Percentiles rank a stretch among this genome's conserved stretches.
Conservation (phyloP, 2,888 invertebrate genomes). For the Slavum lentiscoides region DNA sequence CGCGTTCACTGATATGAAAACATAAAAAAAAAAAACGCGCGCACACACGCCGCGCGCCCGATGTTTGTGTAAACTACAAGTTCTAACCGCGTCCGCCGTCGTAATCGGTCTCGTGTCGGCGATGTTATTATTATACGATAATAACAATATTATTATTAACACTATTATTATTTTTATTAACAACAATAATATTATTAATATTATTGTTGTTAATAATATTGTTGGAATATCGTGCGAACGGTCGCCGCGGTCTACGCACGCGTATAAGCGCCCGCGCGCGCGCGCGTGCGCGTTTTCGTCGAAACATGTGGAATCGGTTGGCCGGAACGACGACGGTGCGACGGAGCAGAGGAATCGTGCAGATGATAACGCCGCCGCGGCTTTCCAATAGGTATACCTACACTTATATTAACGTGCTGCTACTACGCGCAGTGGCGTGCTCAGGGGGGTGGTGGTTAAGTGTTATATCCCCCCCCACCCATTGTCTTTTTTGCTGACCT, state of each 20-base stretch:
- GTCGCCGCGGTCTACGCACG: not conserved
- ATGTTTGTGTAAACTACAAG: constrained; percentile 2
- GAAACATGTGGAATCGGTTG: constrained; percentile 19
- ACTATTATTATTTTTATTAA: too few relatives aligned
- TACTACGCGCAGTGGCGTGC: too few relatives aligned
- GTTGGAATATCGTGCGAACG: too few relatives aligned
- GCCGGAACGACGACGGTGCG: constrained; percentile 1
- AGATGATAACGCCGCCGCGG: constrained; percentile 23
- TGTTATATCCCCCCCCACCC: too few relatives aligned
- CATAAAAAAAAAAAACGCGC: not conserved
- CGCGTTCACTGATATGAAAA: too few relatives aligned
- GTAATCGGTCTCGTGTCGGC: not conserved
- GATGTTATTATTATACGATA: too few relatives aligned
- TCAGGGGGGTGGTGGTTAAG: too few relatives aligned
- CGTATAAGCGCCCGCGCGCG: not conserved
- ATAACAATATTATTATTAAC: too few relatives aligned
- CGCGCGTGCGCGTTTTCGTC: not conserved
- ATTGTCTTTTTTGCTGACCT: too few relatives aligned
- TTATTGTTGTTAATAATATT: too few relatives aligned
- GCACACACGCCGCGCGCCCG: not conserved
- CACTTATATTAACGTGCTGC: too few relatives aligned
- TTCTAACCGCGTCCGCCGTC: constrained; percentile 15
- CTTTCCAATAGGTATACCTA: constrained; percentile 34
- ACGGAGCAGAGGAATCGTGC: constrained; percentile 29
- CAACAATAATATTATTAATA: too few relatives aligned